phyloP scores from a whole-genome alignment of 23 tunicate species.

The Phallusia fumigata region DNA sequence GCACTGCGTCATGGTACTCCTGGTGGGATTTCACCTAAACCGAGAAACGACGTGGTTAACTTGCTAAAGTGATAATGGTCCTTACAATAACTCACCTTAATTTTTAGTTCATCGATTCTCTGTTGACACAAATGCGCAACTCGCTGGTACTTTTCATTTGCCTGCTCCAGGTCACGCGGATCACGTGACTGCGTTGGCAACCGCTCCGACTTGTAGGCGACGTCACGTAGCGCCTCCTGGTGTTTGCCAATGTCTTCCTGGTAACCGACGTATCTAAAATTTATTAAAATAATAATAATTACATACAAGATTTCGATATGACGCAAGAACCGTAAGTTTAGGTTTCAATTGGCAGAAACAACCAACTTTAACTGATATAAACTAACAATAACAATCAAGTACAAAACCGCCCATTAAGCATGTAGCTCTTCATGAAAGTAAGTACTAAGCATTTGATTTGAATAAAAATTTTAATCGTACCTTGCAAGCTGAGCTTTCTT shows the following conservation, averaged over 20 bases:
- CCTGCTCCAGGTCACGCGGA: slow-evolving; percentile 44
- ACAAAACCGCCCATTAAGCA: not conserved
- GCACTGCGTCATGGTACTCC: slow-evolving; percentile 82
- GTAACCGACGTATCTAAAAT: slow-evolving; percentile 56
- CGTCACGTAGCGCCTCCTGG: slow-evolving; percentile 47
- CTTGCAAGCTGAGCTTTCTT: slow-evolving; percentile 93
- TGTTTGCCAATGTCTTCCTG: slow-evolving; percentile 77
- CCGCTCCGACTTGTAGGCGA: slow-evolving; percentile 33
- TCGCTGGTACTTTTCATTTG: slow-evolving; percentile 51
- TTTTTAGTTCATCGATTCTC: slow-evolving; percentile 54
- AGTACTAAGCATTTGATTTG: not conserved
- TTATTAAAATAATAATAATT: too few relatives aligned
- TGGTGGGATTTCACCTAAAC: slow-evolving; percentile 84
- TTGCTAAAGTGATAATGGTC: not conserved
- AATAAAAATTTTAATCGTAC: slow-evolving; percentile 34
- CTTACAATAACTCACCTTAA: slow-evolving; percentile 45
- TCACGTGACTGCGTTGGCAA: slow-evolving; percentile 45
- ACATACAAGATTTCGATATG: too few relatives aligned
- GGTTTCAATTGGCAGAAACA: not conserved
- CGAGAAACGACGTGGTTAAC: not conserved
- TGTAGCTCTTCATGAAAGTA: not conserved
- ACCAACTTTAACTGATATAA: not conserved
- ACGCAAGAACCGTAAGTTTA: too few relatives aligned
- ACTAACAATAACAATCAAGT: not conserved
- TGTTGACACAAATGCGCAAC: slow-evolving; percentile 39